Percentiles rank a stretch among this genome's conserved stretches.
Evolutionary conservation across 2,113 vertebrate species (phyloP).

Genomic region (Empidonax traillii): DNA sequence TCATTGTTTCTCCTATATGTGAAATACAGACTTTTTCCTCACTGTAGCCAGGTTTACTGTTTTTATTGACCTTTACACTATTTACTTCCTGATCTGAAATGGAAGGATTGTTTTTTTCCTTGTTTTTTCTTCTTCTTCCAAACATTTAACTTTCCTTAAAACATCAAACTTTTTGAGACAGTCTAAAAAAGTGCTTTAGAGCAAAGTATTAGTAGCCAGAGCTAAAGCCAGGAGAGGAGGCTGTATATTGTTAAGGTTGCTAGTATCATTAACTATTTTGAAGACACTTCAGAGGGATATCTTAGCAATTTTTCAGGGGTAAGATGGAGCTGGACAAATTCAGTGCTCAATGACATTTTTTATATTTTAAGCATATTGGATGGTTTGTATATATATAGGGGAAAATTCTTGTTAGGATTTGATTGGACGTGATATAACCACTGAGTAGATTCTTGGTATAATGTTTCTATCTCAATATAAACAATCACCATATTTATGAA

Average conservation of each 20-base stretch:
- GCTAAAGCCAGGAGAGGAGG: background rate
- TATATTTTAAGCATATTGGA: background rate
- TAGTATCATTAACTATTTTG: background rate
- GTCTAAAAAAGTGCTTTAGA: background rate
- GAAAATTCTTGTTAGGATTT: background rate
- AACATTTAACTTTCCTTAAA: background rate
- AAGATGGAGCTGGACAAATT: background rate
- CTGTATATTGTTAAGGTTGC: background rate
- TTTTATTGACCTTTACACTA: background rate
- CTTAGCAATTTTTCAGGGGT: background rate
- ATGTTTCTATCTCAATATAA: background rate
- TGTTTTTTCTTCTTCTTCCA: background rate
- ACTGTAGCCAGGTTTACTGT: background rate
- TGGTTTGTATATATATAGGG: rapidly evolving
- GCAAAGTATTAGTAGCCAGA: background rate
- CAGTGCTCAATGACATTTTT: background rate
- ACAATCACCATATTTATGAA: background rate
- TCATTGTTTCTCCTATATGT: background rate
- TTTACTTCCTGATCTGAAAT: background rate
- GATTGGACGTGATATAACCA: background rate
- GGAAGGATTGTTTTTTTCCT: background rate
- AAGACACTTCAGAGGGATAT: background rate
- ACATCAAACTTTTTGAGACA: background rate
- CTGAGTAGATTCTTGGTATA: background rate
- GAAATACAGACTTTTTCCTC: background rate